Percentiles rank a stretch among this genome's conserved stretches.
phyloP scores from a whole-genome alignment of 2,888 invertebrate species.

The Lomographa bimaculata region DNA sequence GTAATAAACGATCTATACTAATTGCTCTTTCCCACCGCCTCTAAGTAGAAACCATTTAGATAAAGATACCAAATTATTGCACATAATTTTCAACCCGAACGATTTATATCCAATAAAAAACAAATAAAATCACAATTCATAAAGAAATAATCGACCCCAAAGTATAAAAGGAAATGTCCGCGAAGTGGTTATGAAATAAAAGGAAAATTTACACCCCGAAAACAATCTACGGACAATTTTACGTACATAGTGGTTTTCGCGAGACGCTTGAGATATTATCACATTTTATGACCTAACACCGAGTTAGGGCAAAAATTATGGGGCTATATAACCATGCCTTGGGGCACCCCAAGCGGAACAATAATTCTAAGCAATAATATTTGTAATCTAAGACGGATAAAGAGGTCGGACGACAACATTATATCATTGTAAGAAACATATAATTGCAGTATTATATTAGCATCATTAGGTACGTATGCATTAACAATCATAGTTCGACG shows the following conservation, averaged over 20 bases:
- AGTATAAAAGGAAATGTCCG: constrained; percentile 44
- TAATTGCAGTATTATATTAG: no score
- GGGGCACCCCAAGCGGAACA: constrained; percentile 71
- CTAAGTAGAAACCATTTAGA: constrained; percentile 61
- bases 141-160: constrained; percentile 37
- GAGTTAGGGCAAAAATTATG: constrained; percentile 81
- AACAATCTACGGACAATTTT: constrained; percentile 74
- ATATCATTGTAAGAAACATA: no score
- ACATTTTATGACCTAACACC: constrained; percentile 80
- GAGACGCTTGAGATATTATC: constrained; percentile 78
- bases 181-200: constrained; percentile 61
- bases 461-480: no score
- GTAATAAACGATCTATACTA: constrained; percentile 61
- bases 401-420: constrained; percentile 60
- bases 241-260: constrained; percentile 70
- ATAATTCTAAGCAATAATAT: constrained; percentile 76
- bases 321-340: constrained; percentile 64
- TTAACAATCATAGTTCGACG: no score
- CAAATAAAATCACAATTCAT: constrained; percentile 40
- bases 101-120: constrained; percentile 38
- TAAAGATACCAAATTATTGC: constrained; percentile 65
- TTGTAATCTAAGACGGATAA: constrained; percentile 67
- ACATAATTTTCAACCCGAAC: constrained; percentile 44
- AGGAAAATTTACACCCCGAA: constrained; percentile 60
- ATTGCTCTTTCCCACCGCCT: constrained; percentile 63